Base-by-base conservation (phyloP, 37 sponge, comb jelly and placozoan genomes). In the Dysidea cf. avara region DNA sequence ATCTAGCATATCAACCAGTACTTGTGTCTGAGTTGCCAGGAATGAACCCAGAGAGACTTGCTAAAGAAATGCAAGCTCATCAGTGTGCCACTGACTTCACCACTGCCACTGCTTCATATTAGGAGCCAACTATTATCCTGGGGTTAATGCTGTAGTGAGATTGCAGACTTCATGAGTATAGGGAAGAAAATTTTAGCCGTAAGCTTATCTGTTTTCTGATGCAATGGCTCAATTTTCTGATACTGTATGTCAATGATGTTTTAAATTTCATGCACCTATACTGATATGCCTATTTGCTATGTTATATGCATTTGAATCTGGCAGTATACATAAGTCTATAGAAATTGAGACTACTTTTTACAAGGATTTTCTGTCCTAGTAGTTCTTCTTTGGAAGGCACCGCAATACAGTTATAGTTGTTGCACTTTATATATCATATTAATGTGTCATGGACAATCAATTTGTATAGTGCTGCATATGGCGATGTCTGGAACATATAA, bases 121-220 rank as follows among this genome's bases (percentile, higher is more conserved):
- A 92, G 24, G 96, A 95, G 37, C 96, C 96, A 36, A 95, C 91
- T 68, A 95, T 95, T 95, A 95, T 69, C 96, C 96, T 2, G 81
- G 86, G 76, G 91, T 95, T 61, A 95, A 95, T 65, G 72, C 60
- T 6, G 79, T 92, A 0, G 57, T 84, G 7, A 26, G 56, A 1
- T 62, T 95, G 38, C n/a, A n/a, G n/a, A n/a, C 89, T 95, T 0
- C 96, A 95, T 49, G 62, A 84, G n/a, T n/a, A n/a, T n/a, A n/a
- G n/a, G n/a, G 56, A 87, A 77, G 70, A 43, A 60, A 48, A 95
- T 95, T 9, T 95, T 92, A 57, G 87, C 92, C n/a, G n/a, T n/a
- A n/a, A n/a, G n/a, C n/a, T n/a, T n/a, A n/a, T n/a, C n/a, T n/a
- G 24, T 95, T 95, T 65, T 82, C 91, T 25, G 96, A 91, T 67